These are phyloP conservation scores for Scaeva pyrastri DNA, from an alignment of 2,888 invertebrate species.

Conservation along the genomic window DNA sequence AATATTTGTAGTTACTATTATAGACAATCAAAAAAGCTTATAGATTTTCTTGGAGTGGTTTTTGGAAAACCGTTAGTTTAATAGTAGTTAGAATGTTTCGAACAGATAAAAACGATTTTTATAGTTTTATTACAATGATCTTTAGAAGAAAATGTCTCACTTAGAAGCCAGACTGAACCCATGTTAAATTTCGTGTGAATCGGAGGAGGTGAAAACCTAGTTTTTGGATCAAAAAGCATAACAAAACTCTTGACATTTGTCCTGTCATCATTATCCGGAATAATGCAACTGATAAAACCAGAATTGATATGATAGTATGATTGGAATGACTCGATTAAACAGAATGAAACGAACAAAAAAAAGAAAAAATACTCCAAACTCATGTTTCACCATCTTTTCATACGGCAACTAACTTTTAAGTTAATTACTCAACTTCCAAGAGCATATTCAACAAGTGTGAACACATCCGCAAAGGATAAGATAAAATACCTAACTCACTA, in stretches of 20 bases:
- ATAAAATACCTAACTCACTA: slow-evolving; percentile 57
- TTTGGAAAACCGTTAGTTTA: not conserved
- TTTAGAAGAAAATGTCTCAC: too few relatives aligned
- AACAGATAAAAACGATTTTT: too few relatives aligned
- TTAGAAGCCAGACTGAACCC: too few relatives aligned
- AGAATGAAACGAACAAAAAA: not conserved
- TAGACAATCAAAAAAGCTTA: too few relatives aligned
- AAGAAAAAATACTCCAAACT: slow-evolving; percentile 1
- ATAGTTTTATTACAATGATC: too few relatives aligned
- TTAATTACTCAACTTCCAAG: slow-evolving; percentile 61
- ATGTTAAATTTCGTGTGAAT: too few relatives aligned
- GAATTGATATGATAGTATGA: slow-evolving; percentile 22
- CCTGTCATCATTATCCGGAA: not conserved
- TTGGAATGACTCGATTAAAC: not conserved
- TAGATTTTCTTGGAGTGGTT: not conserved
- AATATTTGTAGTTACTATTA: too few relatives aligned
- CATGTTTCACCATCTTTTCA: slow-evolving; percentile 25
- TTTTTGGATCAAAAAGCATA: too few relatives aligned
- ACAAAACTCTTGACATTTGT: not conserved
- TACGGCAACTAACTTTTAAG: slow-evolving; percentile 19
- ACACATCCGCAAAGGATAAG: slow-evolving; percentile 69
- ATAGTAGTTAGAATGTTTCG: not conserved
- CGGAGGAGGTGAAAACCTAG: too few relatives aligned
- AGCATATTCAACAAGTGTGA: slow-evolving; percentile 69
- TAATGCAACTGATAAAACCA: slow-evolving; percentile 22